Percentiles rank a stretch among this genome's conserved stretches.
phyloP scores from a whole-genome alignment of 1,140 invertebrate species.

The Formica exsecta region DNA sequence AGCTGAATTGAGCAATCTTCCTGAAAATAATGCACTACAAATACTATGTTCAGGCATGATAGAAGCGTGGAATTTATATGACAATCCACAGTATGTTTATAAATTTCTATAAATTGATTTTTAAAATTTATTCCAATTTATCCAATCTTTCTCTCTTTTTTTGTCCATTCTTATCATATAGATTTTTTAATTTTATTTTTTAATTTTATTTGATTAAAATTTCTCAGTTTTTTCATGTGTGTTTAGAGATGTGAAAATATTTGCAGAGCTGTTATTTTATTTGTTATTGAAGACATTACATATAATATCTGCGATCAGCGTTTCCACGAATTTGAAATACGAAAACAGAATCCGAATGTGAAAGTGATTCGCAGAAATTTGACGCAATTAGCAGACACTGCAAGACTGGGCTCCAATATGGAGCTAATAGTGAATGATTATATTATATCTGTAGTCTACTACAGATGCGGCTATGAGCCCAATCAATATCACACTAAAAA shows the following conservation, averaged over 20 bases:
- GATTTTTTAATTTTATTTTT: neutral
- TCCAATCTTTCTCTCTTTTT: neutral
- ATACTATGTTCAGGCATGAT: slow-evolving; percentile 91
- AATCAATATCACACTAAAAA: slow-evolving; percentile 91
- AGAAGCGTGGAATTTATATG: slow-evolving; percentile 92
- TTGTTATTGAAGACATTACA: slow-evolving; percentile 94
- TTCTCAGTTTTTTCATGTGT: neutral
- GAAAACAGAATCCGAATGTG: slow-evolving; percentile 89
- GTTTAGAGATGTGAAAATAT: slow-evolving; percentile 43
- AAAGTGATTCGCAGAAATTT: slow-evolving; percentile 90
- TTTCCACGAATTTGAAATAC: slow-evolving; percentile 95
- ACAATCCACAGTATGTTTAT: slow-evolving; percentile 84
- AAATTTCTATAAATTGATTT: slow-evolving; percentile 2
- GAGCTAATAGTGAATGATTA: slow-evolving; percentile 88
- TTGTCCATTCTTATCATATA: neutral
- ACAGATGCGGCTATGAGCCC: slow-evolving; percentile 95
- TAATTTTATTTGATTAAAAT: neutral
- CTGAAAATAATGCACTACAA: slow-evolving; percentile 91
- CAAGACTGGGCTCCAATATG: slow-evolving; percentile 87
- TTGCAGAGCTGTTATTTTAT: slow-evolving; percentile 90
- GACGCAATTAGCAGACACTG: slow-evolving; percentile 88
- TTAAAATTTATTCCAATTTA: neutral
- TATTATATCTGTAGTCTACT: slow-evolving; percentile 96
- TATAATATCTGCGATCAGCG: slow-evolving; percentile 96
- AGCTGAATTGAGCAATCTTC: slow-evolving; percentile 88